Percentiles rank a stretch among this genome's conserved stretches.
Evolutionary conservation across 1,140 invertebrate species (phyloP).

Genomic region (Adelges cooleyi): DNA sequence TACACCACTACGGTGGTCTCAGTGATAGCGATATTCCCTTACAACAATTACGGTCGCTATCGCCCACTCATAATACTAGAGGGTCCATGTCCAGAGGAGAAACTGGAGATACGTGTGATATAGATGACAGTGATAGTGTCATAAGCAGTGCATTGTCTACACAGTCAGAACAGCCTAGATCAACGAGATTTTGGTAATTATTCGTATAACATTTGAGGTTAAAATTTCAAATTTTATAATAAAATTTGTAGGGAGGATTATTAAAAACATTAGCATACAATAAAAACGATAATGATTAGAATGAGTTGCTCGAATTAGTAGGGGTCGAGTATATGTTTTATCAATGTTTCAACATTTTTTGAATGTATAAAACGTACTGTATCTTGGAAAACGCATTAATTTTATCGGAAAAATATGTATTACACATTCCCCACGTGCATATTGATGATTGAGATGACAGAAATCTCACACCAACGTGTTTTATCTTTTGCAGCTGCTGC

Average conservation of each 20-base stretch:
- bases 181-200: constrained; percentile 42
- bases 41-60: constrained; percentile 40
- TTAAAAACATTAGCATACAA: too few species aligned
- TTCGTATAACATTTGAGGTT: too few species aligned
- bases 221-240: too few species aligned
- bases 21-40: constrained; percentile 67
- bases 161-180: constrained; percentile 73
- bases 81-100: constrained; percentile 42
- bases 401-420: too few species aligned
- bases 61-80: constrained; percentile 34
- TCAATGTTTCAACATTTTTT: too few species aligned
- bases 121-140: constrained; percentile 74
- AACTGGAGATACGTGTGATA: constrained; percentile 58
- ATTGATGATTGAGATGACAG: neutral
- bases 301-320: too few species aligned
- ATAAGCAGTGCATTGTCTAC: constrained; percentile 85
- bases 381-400: too few species aligned
- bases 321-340: too few species aligned
- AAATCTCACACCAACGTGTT: constrained; percentile 14
- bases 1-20: constrained; percentile 60
- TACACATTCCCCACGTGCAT: too few species aligned
- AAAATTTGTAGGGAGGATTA: too few species aligned
- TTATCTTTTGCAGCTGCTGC: constrained; percentile 27
- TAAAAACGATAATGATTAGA: too few species aligned
- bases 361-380: too few species aligned